Percentiles rank a stretch among this genome's conserved stretches.
Conservation (phyloP, 2,113 vertebrate species). For the Petromus typicus region DNA sequence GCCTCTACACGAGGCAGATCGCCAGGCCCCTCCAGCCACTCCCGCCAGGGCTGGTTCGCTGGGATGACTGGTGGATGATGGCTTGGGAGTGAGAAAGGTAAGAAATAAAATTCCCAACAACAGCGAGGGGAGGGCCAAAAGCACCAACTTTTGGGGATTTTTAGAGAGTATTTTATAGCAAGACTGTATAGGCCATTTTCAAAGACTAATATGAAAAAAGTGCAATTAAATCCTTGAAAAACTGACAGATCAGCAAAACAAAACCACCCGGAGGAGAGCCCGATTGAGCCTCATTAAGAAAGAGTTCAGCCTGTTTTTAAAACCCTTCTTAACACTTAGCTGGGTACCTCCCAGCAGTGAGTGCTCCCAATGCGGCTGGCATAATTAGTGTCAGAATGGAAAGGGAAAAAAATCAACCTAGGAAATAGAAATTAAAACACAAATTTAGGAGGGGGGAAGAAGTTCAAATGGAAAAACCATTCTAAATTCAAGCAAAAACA, state of each 20-base stretch:
- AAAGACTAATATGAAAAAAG: constrained; percentile 88
- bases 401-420: constrained; percentile 82
- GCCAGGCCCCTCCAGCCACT: neutral
- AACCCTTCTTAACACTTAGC: constrained; percentile 89
- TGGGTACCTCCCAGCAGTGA: constrained; percentile 86
- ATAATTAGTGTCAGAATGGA: constrained; percentile 89
- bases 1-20: neutral
- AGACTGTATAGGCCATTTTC: constrained; percentile 85
- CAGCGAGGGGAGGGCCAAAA: constrained; percentile 53
- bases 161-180: constrained; percentile 80
- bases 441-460: constrained; percentile 73
- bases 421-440: constrained; percentile 86
- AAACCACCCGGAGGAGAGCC: constrained; percentile 88
- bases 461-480: constrained; percentile 75
- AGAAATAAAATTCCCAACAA: constrained; percentile 55
- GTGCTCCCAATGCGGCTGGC: constrained; percentile 82
- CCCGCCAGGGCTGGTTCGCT: constrained; percentile 13
- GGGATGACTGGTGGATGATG: constrained; percentile 56
- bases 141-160: constrained; percentile 75
- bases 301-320: constrained; percentile 90
- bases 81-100: constrained; percentile 65
- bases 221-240: constrained; percentile 89
- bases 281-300: constrained; percentile 88
- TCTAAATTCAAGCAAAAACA: constrained; percentile 81
- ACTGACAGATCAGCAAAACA: constrained; percentile 91